Evolutionary conservation across 1,140 invertebrate species (phyloP).

Genomic region (Apis dorsata): DNA sequence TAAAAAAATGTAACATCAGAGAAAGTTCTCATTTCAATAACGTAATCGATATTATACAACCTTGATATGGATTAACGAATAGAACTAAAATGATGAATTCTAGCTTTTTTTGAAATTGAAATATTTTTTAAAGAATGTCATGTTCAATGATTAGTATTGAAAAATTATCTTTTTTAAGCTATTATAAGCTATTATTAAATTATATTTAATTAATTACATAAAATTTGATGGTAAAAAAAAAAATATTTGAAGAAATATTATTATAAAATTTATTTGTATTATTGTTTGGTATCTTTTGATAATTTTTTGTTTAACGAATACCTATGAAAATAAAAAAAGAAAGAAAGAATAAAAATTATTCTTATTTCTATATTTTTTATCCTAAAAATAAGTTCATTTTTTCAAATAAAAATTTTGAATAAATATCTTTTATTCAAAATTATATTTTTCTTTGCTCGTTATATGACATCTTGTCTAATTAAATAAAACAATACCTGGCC

Average conservation of each 20-base stretch:
- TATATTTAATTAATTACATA: no score
- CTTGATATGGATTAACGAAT: background rate
- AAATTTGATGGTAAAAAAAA: no score
- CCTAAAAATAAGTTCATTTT: background rate
- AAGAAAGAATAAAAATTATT: background rate
- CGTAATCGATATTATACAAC: slow-evolving; percentile 9
- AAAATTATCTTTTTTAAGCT: no score
- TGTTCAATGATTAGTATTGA: background rate
- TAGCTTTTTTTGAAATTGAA: background rate
- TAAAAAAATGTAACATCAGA: background rate
- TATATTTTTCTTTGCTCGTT: background rate
- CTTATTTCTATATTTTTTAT: background rate
- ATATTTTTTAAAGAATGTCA: background rate
- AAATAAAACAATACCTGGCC: slow-evolving; percentile 64
- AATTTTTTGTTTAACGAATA: background rate
- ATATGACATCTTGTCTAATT: slow-evolving; percentile 7
- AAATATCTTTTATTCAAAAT: background rate
- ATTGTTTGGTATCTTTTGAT: background rate
- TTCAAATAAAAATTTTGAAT: background rate
- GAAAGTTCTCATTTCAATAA: background rate
- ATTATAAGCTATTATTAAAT: no score
- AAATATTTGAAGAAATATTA: background rate
- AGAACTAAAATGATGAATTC: no score
- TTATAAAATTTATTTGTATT: background rate
- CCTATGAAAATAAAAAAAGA: background rate